phyloP scores from a whole-genome alignment of 2,113 vertebrate species.

The Seriola aureovittata region DNA sequence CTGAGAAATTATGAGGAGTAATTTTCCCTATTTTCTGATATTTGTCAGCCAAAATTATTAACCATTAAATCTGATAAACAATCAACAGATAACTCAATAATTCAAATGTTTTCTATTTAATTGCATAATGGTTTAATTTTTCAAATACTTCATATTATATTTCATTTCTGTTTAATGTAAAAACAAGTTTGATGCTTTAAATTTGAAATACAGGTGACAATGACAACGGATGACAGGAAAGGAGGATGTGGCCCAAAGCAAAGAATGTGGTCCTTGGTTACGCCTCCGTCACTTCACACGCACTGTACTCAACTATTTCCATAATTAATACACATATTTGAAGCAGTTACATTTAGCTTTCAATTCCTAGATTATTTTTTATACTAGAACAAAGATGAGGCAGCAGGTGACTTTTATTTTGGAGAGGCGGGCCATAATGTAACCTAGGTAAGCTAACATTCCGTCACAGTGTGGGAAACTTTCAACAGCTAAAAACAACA shows the following conservation, averaged over 20 bases:
- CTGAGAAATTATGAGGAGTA: no score
- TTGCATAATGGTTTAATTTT: no score
- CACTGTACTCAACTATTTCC: neutral
- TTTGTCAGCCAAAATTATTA: no score
- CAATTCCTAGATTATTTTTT: rapidly evolving
- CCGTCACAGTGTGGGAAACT: neutral
- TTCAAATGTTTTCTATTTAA: no score
- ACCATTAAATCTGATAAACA: no score
- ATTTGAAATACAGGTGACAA: neutral
- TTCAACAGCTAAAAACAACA: neutral
- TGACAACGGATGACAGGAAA: neutral
- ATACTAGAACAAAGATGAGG: rapidly evolving
- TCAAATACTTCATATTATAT: neutral
- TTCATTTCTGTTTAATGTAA: neutral
- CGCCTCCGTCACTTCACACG: neutral
- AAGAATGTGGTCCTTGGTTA: neutral
- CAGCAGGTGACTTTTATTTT: neutral
- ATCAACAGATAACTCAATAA: no score
- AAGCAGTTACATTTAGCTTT: neutral
- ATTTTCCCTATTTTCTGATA: no score
- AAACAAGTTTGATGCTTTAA: neutral
- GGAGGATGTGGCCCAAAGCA: neutral
- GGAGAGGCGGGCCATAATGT: neutral
- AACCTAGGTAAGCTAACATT: neutral
- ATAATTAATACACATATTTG: neutral